phyloP scores from a whole-genome alignment of 2,113 vertebrate species.

The Otis tarda region DNA sequence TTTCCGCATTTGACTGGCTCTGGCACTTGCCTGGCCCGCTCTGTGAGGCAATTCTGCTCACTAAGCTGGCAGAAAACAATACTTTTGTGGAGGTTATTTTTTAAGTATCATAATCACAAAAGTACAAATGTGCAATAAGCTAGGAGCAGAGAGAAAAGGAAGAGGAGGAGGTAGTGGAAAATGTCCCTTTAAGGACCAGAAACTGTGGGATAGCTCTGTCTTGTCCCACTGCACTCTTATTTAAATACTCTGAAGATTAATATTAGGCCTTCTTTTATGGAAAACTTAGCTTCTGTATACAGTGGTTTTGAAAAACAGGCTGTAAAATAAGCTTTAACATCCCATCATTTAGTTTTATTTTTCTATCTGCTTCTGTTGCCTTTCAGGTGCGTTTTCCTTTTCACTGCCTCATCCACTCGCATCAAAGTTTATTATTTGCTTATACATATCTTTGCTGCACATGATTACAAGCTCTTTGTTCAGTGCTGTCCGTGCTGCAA shows the following conservation, averaged over 20 bases:
- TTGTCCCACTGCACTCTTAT: not conserved
- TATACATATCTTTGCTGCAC: not conserved
- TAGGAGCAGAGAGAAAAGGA: not conserved
- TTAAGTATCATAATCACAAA: not conserved
- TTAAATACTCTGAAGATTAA: not conserved
- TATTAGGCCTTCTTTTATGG: not conserved
- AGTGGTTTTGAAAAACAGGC: not conserved
- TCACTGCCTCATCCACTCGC: not conserved
- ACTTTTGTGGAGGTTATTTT: not conserved
- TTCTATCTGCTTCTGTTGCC: not conserved
- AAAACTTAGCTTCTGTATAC: not conserved
- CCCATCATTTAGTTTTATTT: not conserved
- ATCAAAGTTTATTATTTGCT: not conserved
- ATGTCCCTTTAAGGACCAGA: not conserved
- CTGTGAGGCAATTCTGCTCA: not conserved
- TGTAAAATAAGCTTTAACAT: not conserved
- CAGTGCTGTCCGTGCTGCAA: not conserved
- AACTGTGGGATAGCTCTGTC: not conserved
- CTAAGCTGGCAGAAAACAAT: not conserved
- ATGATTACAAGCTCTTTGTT: not conserved
- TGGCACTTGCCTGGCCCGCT: not conserved
- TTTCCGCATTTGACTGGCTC: not conserved
- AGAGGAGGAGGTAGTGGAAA: not conserved
- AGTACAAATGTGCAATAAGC: not conserved
- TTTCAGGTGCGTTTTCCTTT: not conserved